Evolutionary conservation across 2,113 vertebrate species (phyloP).

Genomic region (Leptocoma aspasia): DNA sequence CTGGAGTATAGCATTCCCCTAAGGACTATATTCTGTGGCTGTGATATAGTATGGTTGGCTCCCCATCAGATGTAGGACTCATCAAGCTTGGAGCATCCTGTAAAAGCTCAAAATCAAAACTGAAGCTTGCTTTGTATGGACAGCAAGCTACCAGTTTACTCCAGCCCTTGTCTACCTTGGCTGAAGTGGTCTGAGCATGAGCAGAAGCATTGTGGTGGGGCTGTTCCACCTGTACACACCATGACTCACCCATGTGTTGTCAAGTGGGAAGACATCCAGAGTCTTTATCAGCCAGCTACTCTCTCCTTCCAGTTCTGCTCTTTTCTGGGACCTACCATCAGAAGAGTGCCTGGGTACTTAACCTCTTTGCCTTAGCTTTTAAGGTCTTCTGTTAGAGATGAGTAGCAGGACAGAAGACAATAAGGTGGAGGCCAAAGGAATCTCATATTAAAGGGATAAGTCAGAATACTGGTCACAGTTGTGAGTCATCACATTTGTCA

Average conservation of each 20-base stretch:
- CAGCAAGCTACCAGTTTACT: not conserved
- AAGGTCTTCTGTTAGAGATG: not conserved
- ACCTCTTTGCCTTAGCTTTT: not conserved
- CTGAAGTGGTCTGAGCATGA: not conserved
- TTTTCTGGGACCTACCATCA: not conserved
- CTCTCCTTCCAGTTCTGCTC: not conserved
- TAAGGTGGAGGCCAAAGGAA: not conserved
- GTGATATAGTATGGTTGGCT: not conserved
- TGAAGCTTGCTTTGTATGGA: not conserved
- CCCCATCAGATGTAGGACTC: not conserved
- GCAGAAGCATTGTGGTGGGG: rapidly evolving
- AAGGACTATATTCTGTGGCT: not conserved
- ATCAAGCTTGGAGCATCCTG: not conserved
- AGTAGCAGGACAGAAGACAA: not conserved
- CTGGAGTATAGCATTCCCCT: not conserved
- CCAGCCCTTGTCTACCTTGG: rapidly evolving
- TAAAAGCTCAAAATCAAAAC: not conserved
- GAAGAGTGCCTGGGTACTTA: not conserved
- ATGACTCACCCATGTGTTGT: rapidly evolving
- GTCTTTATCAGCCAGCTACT: not conserved
- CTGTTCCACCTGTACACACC: not conserved
- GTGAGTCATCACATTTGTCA: not conserved
- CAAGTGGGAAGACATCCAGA: not conserved
- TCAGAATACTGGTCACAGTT: not conserved
- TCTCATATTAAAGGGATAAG: not conserved